A percentile compares a stretch with the other conserved stretches of the same genome.
Conservation (phyloP, 2,113 vertebrate species). For the Elachura formosa region DNA sequence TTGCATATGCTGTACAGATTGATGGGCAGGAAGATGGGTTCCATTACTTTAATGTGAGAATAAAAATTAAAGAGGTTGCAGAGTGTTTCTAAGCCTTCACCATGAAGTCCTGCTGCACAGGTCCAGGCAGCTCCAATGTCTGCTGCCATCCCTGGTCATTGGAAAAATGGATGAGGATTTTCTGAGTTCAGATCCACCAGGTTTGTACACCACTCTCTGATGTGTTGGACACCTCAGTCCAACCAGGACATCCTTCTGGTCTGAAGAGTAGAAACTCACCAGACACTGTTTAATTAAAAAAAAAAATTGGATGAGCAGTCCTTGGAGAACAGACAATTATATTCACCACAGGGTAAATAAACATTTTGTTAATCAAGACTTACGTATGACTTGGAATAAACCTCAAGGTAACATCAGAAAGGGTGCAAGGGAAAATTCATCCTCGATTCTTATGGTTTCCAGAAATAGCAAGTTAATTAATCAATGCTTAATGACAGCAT, state of each 20-base stretch:
- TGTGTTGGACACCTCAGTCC: background rate
- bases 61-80: background rate
- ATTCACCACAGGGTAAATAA: background rate
- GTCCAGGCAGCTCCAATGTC: background rate
- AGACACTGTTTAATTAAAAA: background rate
- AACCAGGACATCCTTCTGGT: background rate
- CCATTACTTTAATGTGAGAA: constrained; percentile 34
- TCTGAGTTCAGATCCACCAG: background rate
- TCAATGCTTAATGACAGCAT: background rate
- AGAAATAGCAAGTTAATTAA: background rate
- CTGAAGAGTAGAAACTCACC: background rate
- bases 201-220: background rate
- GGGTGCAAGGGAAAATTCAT: background rate
- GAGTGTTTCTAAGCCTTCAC: background rate
- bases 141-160: background rate
- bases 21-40: constrained; percentile 26
- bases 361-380: background rate
- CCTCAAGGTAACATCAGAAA: background rate
- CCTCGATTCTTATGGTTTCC: rapidly evolving
- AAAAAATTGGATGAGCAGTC: background rate
- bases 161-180: background rate
- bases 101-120: background rate
- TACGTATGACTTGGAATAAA: background rate
- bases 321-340: background rate
- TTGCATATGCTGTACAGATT: constrained; percentile 37